phyloP scores from a whole-genome alignment of 2,797 vertebrate species.

The Oophaga sylvatica region DNA sequence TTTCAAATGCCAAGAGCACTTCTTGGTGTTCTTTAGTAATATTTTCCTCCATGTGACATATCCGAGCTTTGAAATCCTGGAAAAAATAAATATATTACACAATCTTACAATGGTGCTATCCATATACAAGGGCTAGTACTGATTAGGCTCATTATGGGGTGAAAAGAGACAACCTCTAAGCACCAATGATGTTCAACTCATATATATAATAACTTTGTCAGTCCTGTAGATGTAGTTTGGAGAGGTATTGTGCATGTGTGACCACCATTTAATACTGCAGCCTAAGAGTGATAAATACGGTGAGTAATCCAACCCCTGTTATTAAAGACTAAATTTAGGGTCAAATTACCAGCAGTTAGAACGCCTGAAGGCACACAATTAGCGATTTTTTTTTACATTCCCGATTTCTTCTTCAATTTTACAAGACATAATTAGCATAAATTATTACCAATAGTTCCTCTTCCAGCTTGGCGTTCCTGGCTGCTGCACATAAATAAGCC shows the following conservation, averaged over 20 bases:
- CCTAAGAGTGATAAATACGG: too few species aligned
- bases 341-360: too few species aligned
- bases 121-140: background rate
- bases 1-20: slow-evolving; percentile 80
- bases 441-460: slow-evolving; percentile 80
- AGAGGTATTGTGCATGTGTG: too few species aligned
- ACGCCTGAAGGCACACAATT: too few species aligned
- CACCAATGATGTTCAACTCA: too few species aligned
- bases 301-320: too few species aligned
- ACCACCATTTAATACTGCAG: too few species aligned
- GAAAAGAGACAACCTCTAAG: too few species aligned
- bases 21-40: slow-evolving; percentile 79
- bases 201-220: too few species aligned
- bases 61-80: slow-evolving; percentile 77
- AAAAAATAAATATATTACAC: slow-evolving; percentile 2
- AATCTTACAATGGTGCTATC: background rate
- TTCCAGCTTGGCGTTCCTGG: slow-evolving; percentile 82
- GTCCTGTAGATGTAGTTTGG: too few species aligned
- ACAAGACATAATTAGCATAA: background rate
- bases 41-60: slow-evolving; percentile 79
- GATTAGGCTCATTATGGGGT: too few species aligned
- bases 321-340: too few species aligned
- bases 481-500: slow-evolving; percentile 77
- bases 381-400: background rate
- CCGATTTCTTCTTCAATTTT: background rate